Evolutionary conservation across 2,888 invertebrate genomes (phyloP).

Genomic region (Villa cingulata): DNA sequence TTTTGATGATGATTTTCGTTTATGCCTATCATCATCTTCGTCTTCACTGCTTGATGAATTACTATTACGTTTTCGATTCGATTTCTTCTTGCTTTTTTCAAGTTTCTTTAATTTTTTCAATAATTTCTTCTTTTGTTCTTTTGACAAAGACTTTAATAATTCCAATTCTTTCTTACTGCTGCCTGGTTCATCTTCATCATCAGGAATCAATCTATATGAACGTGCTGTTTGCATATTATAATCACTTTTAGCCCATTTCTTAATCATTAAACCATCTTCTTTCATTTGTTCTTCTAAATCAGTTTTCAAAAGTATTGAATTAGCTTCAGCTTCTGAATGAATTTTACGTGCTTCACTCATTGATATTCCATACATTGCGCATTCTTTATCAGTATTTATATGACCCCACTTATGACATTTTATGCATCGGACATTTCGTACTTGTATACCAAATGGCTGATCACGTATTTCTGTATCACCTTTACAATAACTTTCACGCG

Average conservation of each 20-base stretch:
- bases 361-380: constrained; percentile 77
- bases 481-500: constrained; percentile 95
- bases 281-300: constrained; percentile 80
- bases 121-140: constrained; percentile 80
- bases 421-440: constrained; percentile 93
- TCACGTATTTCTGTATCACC: constrained; percentile 95
- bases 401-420: constrained; percentile 99
- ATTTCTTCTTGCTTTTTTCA: constrained; percentile 34
- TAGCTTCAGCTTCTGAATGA: constrained; percentile 48
- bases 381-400: constrained; percentile 68
- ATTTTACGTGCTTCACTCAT: constrained; percentile 69
- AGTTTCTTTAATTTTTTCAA: constrained; percentile 64
- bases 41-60: background rate
- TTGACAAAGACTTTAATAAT: constrained; percentile 64
- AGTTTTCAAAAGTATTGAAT: constrained; percentile 48
- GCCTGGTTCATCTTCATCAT: constrained; percentile 37
- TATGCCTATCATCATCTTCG: background rate
- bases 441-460: constrained; percentile 96
- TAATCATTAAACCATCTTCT: constrained; percentile 81
- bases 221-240: constrained; percentile 41
- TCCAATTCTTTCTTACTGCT: constrained; percentile 47
- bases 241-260: constrained; percentile 55
- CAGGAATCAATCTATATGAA: constrained; percentile 45
- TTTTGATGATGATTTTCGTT: background rate
- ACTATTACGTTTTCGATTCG: background rate